These are phyloP conservation scores for Balaeniceps rex DNA, from an alignment of 2,113 vertebrate genomes.

Conservation along the genomic window DNA sequence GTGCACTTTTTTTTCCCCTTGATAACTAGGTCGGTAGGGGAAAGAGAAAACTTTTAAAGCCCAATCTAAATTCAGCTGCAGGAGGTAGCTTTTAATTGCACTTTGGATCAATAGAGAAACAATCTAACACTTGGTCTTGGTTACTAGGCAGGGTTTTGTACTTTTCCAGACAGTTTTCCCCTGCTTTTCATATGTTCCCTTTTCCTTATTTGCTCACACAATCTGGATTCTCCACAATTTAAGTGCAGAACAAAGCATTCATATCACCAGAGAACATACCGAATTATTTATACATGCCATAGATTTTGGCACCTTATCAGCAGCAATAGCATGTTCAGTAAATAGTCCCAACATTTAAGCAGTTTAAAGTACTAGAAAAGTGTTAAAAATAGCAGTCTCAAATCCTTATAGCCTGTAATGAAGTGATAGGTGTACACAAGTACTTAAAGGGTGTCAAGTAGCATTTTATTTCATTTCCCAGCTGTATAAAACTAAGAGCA, in stretches of 20 bases:
- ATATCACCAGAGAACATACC: background rate
- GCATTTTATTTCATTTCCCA: background rate
- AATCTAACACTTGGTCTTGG: background rate
- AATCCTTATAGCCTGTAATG: background rate
- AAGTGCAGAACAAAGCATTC: background rate
- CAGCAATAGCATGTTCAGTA: background rate
- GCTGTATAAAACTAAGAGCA: background rate
- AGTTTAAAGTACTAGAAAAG: background rate
- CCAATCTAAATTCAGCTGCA: slow-evolving; percentile 32
- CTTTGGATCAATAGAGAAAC: slow-evolving; percentile 21
- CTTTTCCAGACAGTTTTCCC: background rate
- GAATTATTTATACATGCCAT: background rate
- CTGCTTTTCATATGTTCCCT: background rate
- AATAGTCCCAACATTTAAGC: background rate
- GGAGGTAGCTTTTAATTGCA: slow-evolving; percentile 45
- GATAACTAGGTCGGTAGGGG: background rate
- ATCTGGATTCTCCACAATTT: background rate
- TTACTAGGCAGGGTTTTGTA: slow-evolving; percentile 13
- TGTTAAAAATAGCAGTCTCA: background rate
- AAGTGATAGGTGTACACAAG: background rate
- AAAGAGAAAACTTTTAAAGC: background rate
- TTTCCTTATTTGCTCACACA: background rate
- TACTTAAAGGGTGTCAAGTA: background rate
- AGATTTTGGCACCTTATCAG: background rate
- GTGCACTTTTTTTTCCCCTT: background rate